These are phyloP conservation scores for Lanistes nyassanus DNA, from an alignment of 1,140 invertebrate genomes.

Conservation along the genomic window DNA sequence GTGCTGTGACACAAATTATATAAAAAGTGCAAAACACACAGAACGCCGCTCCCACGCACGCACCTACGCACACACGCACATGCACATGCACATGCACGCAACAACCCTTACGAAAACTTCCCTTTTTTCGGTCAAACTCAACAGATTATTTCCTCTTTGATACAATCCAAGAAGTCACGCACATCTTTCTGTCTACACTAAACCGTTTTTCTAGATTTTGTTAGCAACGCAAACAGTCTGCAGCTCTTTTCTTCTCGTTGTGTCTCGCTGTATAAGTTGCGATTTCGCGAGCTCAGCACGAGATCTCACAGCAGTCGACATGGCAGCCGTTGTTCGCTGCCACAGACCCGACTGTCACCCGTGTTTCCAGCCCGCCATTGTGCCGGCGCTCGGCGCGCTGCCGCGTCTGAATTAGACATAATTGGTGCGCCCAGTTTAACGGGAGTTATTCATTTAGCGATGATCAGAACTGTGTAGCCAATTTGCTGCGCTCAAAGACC, in stretches of 20 bases:
- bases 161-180: not conserved
- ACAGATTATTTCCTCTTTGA: not conserved
- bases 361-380: conserved; percentile 9
- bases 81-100: no score
- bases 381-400: not conserved
- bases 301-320: not conserved
- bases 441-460: conserved; percentile 17
- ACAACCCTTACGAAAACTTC: not conserved
- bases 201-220: not conserved
- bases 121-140: not conserved
- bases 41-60: no score
- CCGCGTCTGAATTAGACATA: conserved; percentile 13
- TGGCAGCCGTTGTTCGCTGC: not conserved
- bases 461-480: conserved; percentile 2
- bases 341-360: conserved; percentile 14
- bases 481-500: no score
- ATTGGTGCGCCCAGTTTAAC: not conserved
- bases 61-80: no score
- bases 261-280: not conserved
- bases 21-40: no score
- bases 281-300: not conserved
- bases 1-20: no score
- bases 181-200: not conserved
- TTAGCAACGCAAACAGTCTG: not conserved
- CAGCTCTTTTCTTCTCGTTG: not conserved